Percentiles rank a stretch among this genome's conserved stretches.
These are phyloP conservation scores for Morpho helenor DNA, from an alignment of 2,888 invertebrate species.

Conservation along the genomic window DNA sequence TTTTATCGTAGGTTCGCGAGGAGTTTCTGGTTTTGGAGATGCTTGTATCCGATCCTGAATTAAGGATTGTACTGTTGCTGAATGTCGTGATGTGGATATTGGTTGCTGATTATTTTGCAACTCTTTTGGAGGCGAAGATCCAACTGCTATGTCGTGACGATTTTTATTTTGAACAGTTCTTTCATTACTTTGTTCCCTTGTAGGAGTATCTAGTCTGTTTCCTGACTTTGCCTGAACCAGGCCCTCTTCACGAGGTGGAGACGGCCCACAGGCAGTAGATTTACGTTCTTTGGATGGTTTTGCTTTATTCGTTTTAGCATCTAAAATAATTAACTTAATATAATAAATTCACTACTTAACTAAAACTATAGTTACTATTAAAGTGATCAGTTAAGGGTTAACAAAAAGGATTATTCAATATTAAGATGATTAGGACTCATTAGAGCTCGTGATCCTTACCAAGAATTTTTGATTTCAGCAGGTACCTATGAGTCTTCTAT, in stretches of 20 bases:
- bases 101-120: constrained; percentile 28
- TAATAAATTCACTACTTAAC: not conserved
- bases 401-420: no score
- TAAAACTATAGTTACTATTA: no score
- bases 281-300: constrained; percentile 21
- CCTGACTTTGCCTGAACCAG: constrained; percentile 30
- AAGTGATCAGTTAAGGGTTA: no score
- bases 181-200: constrained; percentile 47
- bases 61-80: constrained; percentile 5
- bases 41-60: constrained; percentile 15
- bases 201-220: constrained; percentile 66
- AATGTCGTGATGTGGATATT: constrained; percentile 10
- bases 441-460: no score
- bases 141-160: constrained; percentile 62
- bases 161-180: constrained; percentile 28
- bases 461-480: no score
- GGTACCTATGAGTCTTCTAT: no score
- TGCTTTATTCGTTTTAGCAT: constrained; percentile 16
- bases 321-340: constrained; percentile 16
- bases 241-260: constrained; percentile 75
- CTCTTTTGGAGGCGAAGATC: constrained; percentile 65
- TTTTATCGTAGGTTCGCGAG: constrained; percentile 32
- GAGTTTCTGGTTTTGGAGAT: constrained; percentile 33
- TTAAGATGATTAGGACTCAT: no score
- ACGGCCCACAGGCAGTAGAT: constrained; percentile 82